A percentile compares a stretch with the other conserved stretches of the same genome.
These are phyloP conservation scores for Muscina levida DNA, from an alignment of 2,888 invertebrate genomes.

Conservation along the genomic window DNA sequence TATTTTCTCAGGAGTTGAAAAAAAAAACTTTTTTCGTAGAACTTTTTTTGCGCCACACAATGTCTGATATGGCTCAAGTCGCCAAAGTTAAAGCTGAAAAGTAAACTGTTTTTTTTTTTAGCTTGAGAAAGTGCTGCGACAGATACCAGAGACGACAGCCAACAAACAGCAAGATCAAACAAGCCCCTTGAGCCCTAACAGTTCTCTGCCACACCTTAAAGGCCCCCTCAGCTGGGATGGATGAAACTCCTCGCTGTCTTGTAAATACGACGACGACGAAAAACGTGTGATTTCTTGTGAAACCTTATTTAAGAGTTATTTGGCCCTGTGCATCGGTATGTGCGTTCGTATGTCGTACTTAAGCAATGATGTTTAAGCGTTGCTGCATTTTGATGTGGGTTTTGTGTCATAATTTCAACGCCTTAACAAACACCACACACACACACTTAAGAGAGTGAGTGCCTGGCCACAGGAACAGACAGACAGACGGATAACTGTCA, in stretches of 20 bases:
- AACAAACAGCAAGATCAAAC: not conserved
- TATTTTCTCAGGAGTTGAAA: constrained; percentile 17
- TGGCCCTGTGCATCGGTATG: too few species aligned
- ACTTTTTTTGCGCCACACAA: constrained; percentile 15
- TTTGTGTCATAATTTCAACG: constrained; percentile 66
- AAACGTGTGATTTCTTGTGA: constrained; percentile 16
- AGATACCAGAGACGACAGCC: not conserved
- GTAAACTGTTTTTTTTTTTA: constrained; percentile 31
- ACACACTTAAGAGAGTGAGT: too few species aligned
- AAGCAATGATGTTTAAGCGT: not conserved
- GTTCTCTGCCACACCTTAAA: constrained; percentile 8
- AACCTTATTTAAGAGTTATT: constrained; percentile 2
- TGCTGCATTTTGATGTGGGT: constrained; percentile 60
- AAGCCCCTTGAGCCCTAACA: not conserved
- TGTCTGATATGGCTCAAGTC: constrained; percentile 50
- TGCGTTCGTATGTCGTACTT: not conserved
- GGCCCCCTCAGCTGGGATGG: not conserved
- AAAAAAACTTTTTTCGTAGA: constrained; percentile 19
- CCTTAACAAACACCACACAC: constrained; percentile 53
- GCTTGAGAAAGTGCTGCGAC: constrained; percentile 55
- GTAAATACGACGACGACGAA: constrained; percentile 2
- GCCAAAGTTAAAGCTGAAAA: not conserved
- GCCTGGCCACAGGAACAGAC: constrained; percentile 22
- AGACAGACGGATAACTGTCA: constrained; percentile 23
- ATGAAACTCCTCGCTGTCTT: not conserved